Percentiles rank a stretch among this genome's conserved stretches.
phyloP scores from a whole-genome alignment of 2,888 invertebrate species.

The Teinopalpus imperialis region DNA sequence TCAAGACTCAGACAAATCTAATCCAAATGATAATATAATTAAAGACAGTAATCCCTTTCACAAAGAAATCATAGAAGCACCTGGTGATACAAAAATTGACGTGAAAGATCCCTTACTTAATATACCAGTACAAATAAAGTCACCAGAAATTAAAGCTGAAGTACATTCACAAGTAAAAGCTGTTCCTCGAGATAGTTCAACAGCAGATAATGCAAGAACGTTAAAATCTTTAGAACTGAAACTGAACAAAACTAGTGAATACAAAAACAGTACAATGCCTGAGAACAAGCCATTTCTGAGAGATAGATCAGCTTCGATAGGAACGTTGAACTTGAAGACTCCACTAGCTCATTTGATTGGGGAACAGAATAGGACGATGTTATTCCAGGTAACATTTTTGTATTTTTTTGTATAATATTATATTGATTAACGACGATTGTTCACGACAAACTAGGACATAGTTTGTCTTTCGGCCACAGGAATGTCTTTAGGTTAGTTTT shows the following conservation, averaged over 20 bases:
- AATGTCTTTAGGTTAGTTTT: too few relatives aligned
- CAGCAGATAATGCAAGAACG: constrained; percentile 35
- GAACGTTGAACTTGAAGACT: constrained; percentile 76
- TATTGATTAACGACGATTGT: too few relatives aligned
- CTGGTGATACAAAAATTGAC: constrained; percentile 25
- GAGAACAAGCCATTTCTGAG: constrained; percentile 73
- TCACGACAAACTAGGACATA: too few relatives aligned
- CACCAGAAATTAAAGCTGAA: constrained; percentile 24
- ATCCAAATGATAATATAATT: constrained; percentile 12
- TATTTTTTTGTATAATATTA: too few relatives aligned
- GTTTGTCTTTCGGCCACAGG: too few relatives aligned
- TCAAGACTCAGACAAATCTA: constrained; percentile 38
- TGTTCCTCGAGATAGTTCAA: constrained; percentile 23
- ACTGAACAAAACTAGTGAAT: constrained; percentile 28
- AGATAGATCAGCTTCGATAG: constrained; percentile 84
- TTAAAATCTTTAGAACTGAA: constrained; percentile 21
- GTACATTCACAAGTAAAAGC: constrained; percentile 27
- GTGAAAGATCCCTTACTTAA: constrained; percentile 32
- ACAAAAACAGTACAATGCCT: constrained; percentile 37
- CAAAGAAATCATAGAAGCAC: constrained; percentile 29
- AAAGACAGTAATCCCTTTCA: constrained; percentile 33
- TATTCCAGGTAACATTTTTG: constrained; percentile 88
- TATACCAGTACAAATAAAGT: constrained; percentile 25
- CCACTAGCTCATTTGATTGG: constrained; percentile 70
- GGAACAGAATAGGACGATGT: constrained; percentile 96